phyloP scores from a whole-genome alignment of 2,113 vertebrate species.

The Synchiropus splendidus region DNA sequence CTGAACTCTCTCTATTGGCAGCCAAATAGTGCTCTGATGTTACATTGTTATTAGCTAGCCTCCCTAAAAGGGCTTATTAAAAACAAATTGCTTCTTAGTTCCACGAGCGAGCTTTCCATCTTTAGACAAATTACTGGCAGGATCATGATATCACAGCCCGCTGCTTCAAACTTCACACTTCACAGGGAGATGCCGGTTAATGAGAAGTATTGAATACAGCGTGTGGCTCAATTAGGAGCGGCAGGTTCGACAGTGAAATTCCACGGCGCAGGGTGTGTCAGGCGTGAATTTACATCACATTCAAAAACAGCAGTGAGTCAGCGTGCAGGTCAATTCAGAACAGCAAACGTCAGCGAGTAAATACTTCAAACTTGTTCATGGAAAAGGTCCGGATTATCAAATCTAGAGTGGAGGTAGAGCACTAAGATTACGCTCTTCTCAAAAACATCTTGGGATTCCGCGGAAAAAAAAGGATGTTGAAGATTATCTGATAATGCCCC shows the following conservation, averaged over 20 bases:
- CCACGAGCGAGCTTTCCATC: constrained; percentile 34
- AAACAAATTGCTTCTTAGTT: constrained; percentile 37
- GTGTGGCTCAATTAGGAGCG: constrained; percentile 27
- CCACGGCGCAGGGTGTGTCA: constrained; percentile 32
- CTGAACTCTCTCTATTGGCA: constrained; percentile 9
- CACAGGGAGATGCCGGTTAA: constrained; percentile 23
- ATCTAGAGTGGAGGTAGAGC: too few species aligned
- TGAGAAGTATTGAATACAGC: constrained; percentile 21
- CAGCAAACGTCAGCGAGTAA: too few species aligned
- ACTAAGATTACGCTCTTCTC: too few species aligned
- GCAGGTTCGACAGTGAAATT: constrained; percentile 31
- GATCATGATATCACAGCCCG: too few species aligned
- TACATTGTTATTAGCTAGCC: constrained; percentile 25
- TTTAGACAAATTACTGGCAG: constrained; percentile 15
- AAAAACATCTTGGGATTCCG: too few species aligned
- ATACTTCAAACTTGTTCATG: too few species aligned
- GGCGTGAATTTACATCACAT: constrained; percentile 26
- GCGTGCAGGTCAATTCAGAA: constrained; percentile 23
- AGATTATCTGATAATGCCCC: too few species aligned
- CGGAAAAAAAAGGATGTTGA: too few species aligned
- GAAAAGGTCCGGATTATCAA: too few species aligned
- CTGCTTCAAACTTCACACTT: constrained; percentile 38
- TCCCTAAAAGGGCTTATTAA: constrained; percentile 10
- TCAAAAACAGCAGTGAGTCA: neutral
- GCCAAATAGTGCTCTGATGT: constrained; percentile 26